Conservation (phyloP, 2,888 invertebrate species). For the Seira ritae region DNA sequence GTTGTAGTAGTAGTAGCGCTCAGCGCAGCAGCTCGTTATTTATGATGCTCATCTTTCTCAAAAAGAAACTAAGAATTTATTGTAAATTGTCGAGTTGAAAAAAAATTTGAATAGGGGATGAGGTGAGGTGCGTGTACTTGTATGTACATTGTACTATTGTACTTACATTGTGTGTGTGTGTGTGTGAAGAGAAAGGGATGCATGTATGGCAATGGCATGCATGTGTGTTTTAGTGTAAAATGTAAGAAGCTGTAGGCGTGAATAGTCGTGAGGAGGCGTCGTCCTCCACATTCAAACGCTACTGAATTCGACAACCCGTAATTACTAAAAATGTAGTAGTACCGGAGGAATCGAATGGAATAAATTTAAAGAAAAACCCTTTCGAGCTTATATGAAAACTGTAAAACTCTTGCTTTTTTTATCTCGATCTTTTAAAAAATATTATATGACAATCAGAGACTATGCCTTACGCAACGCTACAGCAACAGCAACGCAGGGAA, state of each 20-base stretch:
- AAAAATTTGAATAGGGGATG: no score
- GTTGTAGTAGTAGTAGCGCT: no score
- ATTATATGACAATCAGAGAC: no score
- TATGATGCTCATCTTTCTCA: not conserved
- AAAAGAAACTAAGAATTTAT: conserved; percentile 25
- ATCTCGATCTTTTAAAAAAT: not conserved
- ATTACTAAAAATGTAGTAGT: conserved; percentile 59
- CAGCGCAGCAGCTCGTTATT: no score
- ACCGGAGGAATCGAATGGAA: no score
- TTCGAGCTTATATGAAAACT: no score
- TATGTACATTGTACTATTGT: no score
- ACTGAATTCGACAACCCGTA: conserved; percentile 74
- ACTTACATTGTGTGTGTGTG: no score
- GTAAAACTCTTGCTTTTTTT: not conserved
- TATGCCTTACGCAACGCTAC: no score
- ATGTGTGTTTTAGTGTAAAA: conserved; percentile 17
- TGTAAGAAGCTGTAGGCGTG: conserved; percentile 73
- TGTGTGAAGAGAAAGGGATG: not conserved
- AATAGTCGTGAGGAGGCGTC: conserved; percentile 73
- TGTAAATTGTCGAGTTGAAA: conserved; percentile 12
- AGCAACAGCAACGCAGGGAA: no score
- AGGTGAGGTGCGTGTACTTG: conserved; percentile 19
- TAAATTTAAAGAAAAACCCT: no score
- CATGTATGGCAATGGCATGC: conserved; percentile 1
- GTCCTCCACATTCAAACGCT: conserved; percentile 71